phyloP scores from a whole-genome alignment of 2,888 invertebrate species.

The Hyppa rectilinea region DNA sequence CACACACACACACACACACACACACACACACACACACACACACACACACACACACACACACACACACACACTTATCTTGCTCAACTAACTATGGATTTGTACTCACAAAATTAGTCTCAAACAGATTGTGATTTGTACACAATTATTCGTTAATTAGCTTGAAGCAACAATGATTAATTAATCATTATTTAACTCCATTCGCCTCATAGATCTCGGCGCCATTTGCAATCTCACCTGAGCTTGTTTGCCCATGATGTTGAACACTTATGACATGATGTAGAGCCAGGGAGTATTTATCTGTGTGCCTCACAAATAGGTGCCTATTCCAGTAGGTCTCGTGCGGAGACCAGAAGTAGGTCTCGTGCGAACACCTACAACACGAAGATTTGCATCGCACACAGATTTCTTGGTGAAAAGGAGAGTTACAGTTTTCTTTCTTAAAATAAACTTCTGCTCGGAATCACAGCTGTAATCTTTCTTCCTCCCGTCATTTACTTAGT shows the following conservation, averaged over 20 bases:
- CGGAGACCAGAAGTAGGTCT: too few relatives aligned
- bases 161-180: constrained; percentile 21
- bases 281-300: too few relatives aligned
- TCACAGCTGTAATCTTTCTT: not conserved
- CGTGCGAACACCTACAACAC: too few relatives aligned
- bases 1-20: too few relatives aligned
- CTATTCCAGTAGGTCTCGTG: too few relatives aligned
- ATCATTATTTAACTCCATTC: constrained; percentile 25
- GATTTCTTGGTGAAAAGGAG: not conserved
- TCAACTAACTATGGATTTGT: not conserved
- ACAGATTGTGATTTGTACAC: not conserved
- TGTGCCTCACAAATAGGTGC: too few relatives aligned
- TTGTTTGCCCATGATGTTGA: not conserved
- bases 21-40: too few relatives aligned
- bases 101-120: not conserved
- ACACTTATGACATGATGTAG: not conserved
- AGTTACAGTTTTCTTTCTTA: not conserved
- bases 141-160: constrained; percentile 14
- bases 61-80: too few relatives aligned
- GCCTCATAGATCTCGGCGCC: not conserved
- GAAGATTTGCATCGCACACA: not conserved
- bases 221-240: constrained; percentile 8
- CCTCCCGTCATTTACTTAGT: not conserved
- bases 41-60: too few relatives aligned
- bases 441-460: not conserved